phyloP scores from a whole-genome alignment of 1,140 invertebrate genomes.

The Papilio aristodemus region DNA sequence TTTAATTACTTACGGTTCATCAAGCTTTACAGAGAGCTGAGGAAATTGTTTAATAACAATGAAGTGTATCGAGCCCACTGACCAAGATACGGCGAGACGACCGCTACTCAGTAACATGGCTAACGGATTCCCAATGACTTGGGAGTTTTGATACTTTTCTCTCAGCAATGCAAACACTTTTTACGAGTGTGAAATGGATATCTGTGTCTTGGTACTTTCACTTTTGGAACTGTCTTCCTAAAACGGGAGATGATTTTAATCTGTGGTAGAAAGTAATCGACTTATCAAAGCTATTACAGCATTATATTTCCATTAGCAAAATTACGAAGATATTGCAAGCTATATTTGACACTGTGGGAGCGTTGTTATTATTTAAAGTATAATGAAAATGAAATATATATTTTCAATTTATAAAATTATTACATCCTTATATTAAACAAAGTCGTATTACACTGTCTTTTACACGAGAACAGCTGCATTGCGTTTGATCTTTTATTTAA shows the following conservation, averaged over 20 bases:
- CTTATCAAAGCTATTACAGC: too few species aligned
- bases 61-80: constrained; percentile 50
- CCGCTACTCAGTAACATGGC: neutral
- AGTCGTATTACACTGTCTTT: too few species aligned
- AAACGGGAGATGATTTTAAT: neutral
- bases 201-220: constrained; percentile 9
- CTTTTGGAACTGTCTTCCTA: neutral
- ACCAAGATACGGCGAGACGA: constrained; percentile 42
- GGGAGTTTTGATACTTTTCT: constrained; percentile 34
- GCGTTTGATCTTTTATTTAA: too few species aligned
- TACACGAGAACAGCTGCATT: too few species aligned
- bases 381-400: too few species aligned
- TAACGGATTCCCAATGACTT: constrained; percentile 50
- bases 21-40: constrained; percentile 1
- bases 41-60: constrained; percentile 52
- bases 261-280: too few species aligned
- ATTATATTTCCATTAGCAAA: too few species aligned
- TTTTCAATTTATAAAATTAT: too few species aligned
- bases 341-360: too few species aligned
- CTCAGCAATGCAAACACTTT: neutral
- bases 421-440: too few species aligned
- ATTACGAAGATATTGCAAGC: too few species aligned
- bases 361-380: too few species aligned
- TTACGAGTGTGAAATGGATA: neutral
- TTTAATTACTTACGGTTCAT: constrained; percentile 9